Evolutionary conservation across 2,113 vertebrate genomes (phyloP).

Genomic region (Perognathus longimembris): DNA sequence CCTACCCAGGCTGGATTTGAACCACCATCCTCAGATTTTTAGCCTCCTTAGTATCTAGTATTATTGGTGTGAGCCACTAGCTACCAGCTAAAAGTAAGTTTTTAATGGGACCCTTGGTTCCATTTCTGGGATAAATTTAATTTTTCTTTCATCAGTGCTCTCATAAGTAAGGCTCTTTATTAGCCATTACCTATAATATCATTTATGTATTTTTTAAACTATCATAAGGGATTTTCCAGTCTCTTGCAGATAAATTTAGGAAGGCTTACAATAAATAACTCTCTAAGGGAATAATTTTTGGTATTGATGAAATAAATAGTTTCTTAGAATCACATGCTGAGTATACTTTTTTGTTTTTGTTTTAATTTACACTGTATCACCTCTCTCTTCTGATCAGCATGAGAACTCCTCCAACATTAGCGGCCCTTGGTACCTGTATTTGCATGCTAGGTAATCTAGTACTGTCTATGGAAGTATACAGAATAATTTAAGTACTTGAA

Average conservation of each 20-base stretch:
- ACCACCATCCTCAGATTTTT: too few relatives aligned
- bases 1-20: too few relatives aligned
- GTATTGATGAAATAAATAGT: neutral
- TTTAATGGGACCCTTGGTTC: neutral
- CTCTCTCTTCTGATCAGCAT: neutral
- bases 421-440: neutral
- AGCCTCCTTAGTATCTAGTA: too few relatives aligned
- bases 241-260: conserved; percentile 28
- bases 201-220: conserved; percentile 63
- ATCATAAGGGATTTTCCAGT: neutral
- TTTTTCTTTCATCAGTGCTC: neutral
- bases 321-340: conserved; percentile 25
- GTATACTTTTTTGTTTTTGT: neutral
- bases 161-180: conserved; percentile 45
- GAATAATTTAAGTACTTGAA: neutral
- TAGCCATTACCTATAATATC: neutral
- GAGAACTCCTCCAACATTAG: neutral
- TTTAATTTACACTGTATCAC: neutral
- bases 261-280: conserved; percentile 69
- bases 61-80: too few relatives aligned
- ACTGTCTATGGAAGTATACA: neutral
- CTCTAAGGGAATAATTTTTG: conserved; percentile 58
- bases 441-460: neutral
- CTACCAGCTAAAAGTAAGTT: neutral
- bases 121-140: conserved; percentile 35